Evolutionary conservation across 1,140 invertebrate species (phyloP), one percentile per base, ranked within the genome.

Genomic region (Formica exsecta): DNA sequence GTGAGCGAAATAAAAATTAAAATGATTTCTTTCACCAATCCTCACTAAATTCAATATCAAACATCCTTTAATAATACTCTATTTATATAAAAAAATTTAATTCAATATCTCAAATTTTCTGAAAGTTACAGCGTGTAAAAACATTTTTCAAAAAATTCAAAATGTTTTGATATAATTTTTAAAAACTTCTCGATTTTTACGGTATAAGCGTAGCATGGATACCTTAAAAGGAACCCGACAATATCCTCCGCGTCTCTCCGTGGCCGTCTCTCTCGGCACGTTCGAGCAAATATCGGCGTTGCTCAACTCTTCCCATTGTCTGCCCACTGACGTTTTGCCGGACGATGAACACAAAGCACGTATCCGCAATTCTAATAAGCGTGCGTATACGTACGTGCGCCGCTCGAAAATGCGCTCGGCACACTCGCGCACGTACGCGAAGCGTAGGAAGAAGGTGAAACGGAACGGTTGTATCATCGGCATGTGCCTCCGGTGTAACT

Each of bases 331-430:
- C 92, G 91, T 94, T 94, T 94, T 93, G 86, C 93, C 92, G 92
- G 92, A 88, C 93, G 83, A 92, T 92, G 93, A 93, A 93, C 93
- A 94, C 93, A 92, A 94, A 93, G 91, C 89, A 93, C 90, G 89
- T 86, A 91, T 92, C 89, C 90, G 93, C 90, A 91, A 92, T 90
- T 88, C 89, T 93, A 92, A 93, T 94, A 86, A 90, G 76, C 86
- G 86, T 48, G 71, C 74, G 68, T 86, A 22, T 73, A 80, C 86
- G 86, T 90, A 80, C 77, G 70, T 25, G 11, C 54, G 36, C 70
- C 80, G 73, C 65, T 51, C 87, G 84, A 77, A 83, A 87, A 89
- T 89, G 86, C 88, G 79, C 79, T 59, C 74, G 44, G 32, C 36
- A 66, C 81, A 76, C 16, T 65, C 61, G 32, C 70, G 6, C n/a